Conservation (phyloP, 1,140 invertebrate species). For the Wasmannia auropunctata region DNA sequence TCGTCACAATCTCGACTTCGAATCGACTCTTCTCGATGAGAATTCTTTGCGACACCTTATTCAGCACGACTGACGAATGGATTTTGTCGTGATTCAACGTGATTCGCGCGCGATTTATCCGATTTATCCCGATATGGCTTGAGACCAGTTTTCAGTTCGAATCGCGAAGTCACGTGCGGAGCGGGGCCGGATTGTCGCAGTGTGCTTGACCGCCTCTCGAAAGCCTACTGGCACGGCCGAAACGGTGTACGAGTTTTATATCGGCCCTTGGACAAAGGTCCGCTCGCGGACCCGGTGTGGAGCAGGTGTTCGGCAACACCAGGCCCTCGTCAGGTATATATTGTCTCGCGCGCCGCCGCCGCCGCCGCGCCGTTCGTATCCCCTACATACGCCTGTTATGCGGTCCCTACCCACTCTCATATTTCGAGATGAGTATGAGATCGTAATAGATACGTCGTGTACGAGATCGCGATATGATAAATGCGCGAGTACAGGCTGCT, state of each 20-base stretch:
- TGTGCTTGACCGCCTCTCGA: conserved; percentile 39
- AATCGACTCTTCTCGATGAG: neutral
- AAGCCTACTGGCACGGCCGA: conserved; percentile 72
- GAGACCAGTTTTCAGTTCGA: neutral
- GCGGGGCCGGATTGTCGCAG: neutral
- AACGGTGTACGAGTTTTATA: conserved; percentile 77
- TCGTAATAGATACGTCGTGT: conserved; percentile 50
- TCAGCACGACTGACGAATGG: neutral
- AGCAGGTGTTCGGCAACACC: conserved; percentile 80
- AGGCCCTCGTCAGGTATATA: conserved; percentile 70
- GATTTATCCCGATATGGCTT: neutral
- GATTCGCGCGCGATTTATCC: neutral
- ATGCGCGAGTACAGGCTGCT: neutral
- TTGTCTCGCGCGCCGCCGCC: conserved; percentile 31
- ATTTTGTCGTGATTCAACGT: too few relatives aligned
- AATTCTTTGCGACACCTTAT: neutral
- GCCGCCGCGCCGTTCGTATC: conserved; percentile 19
- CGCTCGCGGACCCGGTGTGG: conserved; percentile 71
- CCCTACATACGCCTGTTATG: conserved; percentile 9
- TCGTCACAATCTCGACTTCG: neutral
- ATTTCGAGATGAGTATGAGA: conserved; percentile 6
- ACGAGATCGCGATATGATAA: conserved; percentile 40
- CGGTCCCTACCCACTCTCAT: conserved; percentile 19
- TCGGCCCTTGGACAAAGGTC: conserved; percentile 75
- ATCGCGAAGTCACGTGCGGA: neutral